phyloP scores from a whole-genome alignment of 2,797 vertebrate genomes.

The Xenops minutus region DNA sequence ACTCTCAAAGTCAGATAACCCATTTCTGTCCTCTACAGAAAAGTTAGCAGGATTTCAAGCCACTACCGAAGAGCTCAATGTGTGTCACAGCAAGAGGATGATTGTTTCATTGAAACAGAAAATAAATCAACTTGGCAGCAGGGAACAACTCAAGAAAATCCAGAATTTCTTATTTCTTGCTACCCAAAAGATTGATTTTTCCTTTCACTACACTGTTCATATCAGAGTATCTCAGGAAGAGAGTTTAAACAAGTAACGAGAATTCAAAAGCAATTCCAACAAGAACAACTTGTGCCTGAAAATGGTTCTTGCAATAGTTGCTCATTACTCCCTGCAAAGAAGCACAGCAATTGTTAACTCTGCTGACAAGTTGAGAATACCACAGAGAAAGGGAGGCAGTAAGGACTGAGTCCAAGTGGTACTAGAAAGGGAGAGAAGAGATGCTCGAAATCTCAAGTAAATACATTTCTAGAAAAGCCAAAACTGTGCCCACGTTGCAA shows the following conservation, averaged over 20 bases:
- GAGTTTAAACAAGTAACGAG: constrained; percentile 24
- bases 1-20: not conserved
- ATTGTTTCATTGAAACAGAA: constrained; percentile 3
- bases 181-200: not conserved
- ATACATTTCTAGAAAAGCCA: not conserved
- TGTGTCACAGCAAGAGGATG: not conserved
- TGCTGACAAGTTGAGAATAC: not conserved
- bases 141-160: not conserved
- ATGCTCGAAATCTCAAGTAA: not conserved
- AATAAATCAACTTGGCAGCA: not conserved
- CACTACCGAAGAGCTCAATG: not conserved
- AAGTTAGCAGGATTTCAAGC: not conserved
- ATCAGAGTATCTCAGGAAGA: not conserved
- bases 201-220: not conserved
- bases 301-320: not conserved
- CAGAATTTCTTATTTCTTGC: constrained; percentile 18
- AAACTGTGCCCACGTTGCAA: not conserved
- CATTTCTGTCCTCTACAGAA: not conserved
- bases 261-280: constrained; percentile 37
- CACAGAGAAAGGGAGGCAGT: not conserved
- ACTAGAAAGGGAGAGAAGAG: not conserved
- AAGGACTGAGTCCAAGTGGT: not conserved
- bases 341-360: not conserved
- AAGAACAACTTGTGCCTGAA: constrained; percentile 21
- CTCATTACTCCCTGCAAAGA: not conserved